Base-by-base conservation (phyloP, 53 echinoderm and acorn worm species). In the Holothuria scabra region DNA sequence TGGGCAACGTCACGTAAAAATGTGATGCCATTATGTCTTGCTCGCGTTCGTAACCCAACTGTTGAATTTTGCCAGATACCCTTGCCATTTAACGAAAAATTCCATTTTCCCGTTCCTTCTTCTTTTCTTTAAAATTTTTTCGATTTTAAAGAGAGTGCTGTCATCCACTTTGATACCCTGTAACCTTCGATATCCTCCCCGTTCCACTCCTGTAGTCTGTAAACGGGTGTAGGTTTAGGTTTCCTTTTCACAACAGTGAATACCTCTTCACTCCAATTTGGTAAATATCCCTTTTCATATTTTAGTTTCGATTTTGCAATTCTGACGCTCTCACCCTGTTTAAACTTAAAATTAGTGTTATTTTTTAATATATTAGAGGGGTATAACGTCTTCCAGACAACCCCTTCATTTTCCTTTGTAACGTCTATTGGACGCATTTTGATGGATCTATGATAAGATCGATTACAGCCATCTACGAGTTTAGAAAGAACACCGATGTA, bases 1-100 rank as follows among this genome's bases (percentile, higher is more conserved):
- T 90, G 0, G 91, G 90, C 41, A 91, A 69, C 8, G 93, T 93
- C 52, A 93, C 85, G 80, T 90, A 93, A 57, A 93, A 93, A 21
- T 87, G 87, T 19, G 80, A 66, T 24, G 80, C 70, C 87, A 87
- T 87, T 14, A 22, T 86, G 67, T 11, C 21, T 22, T 33, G 49
- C 5, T 35, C 13, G 32, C 5, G 44, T 66, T 25, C 13, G 46
- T 63, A 0, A 66, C 65, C 84, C 84, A 84, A 46, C 46, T 37
- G 70, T 84, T 84, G 26, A 84, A 84, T 22, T 41, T 71, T 48
- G 67, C 25, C 10, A 70, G 84, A 28, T 84, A 84, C 1, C 70
- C 70, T 84, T 46, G 10, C 67, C 24, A 67, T 79, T 80, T 76
- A 28, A 60, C 64, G 2, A 64, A 46, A 35, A 62, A 79, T 48